Base-by-base conservation (phyloP, 2,888 invertebrate species). In the Eupithecia dodoneata region DNA sequence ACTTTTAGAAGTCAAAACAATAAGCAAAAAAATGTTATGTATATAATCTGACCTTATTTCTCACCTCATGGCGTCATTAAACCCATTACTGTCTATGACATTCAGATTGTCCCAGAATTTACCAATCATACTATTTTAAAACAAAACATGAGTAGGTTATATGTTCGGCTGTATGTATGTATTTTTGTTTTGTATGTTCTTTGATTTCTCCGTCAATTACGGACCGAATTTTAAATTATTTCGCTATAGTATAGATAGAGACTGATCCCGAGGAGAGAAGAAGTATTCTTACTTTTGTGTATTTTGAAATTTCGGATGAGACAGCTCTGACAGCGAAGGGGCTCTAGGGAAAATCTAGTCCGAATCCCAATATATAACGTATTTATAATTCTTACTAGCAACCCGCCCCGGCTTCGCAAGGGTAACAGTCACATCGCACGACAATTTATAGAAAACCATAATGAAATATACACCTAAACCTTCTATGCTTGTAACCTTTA, bases 61-160 rank as follows among this genome's bases (percentile, higher is more conserved):
- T 74, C 69, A 74, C 59, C 71, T 74, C 30, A 71, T 71, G 74
- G 74, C 67, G 52, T 69, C 74, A 74, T 70, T 52, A 74, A 74
- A 70, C 47, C 52, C 42, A 69, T 74, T 74, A 69, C 30, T 59
- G 49, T 69, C 63, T 10, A 12, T 30, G 63, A 63, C 63, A 63
- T 63, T 63, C 63, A 63, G 12, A 63, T 30, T 4, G 63, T 63
- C 30, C 30, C 63, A 63, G 63, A 59, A 30, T 10, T 18, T 30
- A 59, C 18, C 10, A 30, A 63, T 63, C 30, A 63, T 63, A 59
- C 55, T 59, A 30, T 59, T 59, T 30, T 30, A 30, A 30, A 30
- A 30, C 30, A 30, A 30, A 30, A 30, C 30, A 30, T 30, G 30
- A 30, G 30, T 30, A 30, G 30, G 30, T 30, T 30, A 30, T 30